Evolutionary conservation across 2,888 invertebrate genomes (phyloP).

Genomic region (Platycnemis pennipes): DNA sequence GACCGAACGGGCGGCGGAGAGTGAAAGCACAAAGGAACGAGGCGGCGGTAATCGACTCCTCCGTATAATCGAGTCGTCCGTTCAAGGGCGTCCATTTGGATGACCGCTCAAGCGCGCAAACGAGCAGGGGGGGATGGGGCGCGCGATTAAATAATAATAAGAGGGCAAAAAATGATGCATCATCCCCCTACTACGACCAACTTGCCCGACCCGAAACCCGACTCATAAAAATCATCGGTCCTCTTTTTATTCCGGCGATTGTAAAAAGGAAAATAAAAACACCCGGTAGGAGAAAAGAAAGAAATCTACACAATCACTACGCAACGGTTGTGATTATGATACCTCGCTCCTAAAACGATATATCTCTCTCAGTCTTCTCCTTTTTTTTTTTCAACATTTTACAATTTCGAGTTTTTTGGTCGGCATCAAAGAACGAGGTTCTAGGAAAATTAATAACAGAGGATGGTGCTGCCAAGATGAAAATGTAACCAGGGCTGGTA

Average conservation of each 20-base stretch:
- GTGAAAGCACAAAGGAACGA: neutral
- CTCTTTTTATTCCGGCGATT: neutral
- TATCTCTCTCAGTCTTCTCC: neutral
- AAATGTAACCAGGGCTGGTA: neutral
- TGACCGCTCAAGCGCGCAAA: conserved; percentile 20
- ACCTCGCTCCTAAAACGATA: neutral
- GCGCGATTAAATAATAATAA: neutral
- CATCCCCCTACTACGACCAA: neutral
- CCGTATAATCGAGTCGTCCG: neutral
- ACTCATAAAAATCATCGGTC: neutral
- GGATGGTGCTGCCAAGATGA: neutral
- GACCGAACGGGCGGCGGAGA: neutral
- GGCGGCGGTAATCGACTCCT: neutral
- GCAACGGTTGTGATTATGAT: neutral
- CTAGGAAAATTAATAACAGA: neutral
- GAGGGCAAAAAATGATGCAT: neutral
- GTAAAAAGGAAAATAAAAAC: neutral
- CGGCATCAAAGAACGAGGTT: neutral
- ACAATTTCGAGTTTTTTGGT: neutral
- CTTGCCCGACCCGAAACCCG: neutral
- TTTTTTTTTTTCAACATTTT: neutral
- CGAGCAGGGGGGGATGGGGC: neutral
- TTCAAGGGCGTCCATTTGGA: conserved; percentile 4
- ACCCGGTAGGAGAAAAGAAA: neutral
- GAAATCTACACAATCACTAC: neutral